Conservation (phyloP, 1,140 invertebrate genomes). For the Theocolax elegans region DNA sequence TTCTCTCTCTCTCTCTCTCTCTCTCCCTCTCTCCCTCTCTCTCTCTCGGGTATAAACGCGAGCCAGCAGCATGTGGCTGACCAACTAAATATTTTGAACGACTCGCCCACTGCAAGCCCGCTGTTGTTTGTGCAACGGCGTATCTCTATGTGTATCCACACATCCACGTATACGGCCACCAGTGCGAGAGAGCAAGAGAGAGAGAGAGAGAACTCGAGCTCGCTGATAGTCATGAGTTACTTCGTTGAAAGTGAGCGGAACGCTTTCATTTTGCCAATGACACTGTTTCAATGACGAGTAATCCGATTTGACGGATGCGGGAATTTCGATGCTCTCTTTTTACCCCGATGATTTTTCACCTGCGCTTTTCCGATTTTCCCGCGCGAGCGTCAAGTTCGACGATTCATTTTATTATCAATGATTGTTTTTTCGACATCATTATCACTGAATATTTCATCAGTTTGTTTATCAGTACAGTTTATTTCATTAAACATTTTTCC, state of each 20-base stretch:
- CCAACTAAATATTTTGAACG: conserved; percentile 43
- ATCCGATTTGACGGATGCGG: conserved; percentile 29
- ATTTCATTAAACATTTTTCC: no score
- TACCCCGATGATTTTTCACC: conserved; percentile 18
- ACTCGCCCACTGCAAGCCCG: neutral
- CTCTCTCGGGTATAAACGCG: neutral
- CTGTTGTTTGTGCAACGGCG: neutral
- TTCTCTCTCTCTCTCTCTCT: neutral
- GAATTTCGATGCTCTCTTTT: conserved; percentile 19
- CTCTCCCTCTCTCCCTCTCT: neutral
- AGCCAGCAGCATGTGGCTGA: conserved; percentile 27
- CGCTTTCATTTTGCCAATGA: conserved; percentile 42
- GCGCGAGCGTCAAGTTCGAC: neutral
- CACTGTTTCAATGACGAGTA: conserved; percentile 38
- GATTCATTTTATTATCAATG: no score
- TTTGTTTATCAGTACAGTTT: no score
- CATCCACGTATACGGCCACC: no score
- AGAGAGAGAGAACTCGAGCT: no score
- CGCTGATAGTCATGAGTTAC: conserved; percentile 40
- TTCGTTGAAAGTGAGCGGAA: conserved; percentile 40
- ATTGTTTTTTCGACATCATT: no score
- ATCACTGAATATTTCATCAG: no score
- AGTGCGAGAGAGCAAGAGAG: no score
- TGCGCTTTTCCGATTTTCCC: neutral
- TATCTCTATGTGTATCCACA: neutral